phyloP scores from a whole-genome alignment of 2,888 invertebrate species.

The Glyphotaelius pellucidus region DNA sequence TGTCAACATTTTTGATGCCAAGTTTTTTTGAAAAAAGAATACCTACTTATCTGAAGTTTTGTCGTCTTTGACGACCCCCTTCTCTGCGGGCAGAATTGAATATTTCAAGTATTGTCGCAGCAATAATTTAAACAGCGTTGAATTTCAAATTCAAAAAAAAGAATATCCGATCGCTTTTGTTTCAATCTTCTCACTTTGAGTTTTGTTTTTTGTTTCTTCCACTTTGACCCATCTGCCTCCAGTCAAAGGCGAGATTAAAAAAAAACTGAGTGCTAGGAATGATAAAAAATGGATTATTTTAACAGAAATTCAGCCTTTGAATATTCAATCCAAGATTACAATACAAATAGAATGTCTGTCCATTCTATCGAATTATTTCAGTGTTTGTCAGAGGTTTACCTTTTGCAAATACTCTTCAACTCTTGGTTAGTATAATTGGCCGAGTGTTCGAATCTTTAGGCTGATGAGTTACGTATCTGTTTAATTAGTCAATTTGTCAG shows the following conservation, averaged over 20 bases:
- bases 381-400: not conserved
- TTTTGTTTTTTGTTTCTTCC: conserved; percentile 8
- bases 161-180: conserved; percentile 26
- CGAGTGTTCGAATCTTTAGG: not conserved
- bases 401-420: not conserved
- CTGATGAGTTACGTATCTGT: not conserved
- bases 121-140: not conserved
- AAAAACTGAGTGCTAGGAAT: not conserved
- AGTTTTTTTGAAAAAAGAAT: not conserved
- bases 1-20: not conserved
- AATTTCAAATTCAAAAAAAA: conserved; percentile 13
- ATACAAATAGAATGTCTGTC: not conserved
- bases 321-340: not conserved
- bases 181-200: not conserved
- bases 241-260: conserved; percentile 14
- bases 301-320: not conserved
- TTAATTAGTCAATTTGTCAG: not conserved
- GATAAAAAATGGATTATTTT: not conserved
- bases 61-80: conserved; percentile 27
- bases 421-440: not conserved
- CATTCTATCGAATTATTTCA: not conserved
- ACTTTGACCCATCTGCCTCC: conserved; percentile 2
- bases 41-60: not conserved
- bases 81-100: conserved; percentile 12
- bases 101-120: conserved; percentile 26